Conservation (phyloP, 1,140 invertebrate genomes). For the Brachionus koreanus region DNA sequence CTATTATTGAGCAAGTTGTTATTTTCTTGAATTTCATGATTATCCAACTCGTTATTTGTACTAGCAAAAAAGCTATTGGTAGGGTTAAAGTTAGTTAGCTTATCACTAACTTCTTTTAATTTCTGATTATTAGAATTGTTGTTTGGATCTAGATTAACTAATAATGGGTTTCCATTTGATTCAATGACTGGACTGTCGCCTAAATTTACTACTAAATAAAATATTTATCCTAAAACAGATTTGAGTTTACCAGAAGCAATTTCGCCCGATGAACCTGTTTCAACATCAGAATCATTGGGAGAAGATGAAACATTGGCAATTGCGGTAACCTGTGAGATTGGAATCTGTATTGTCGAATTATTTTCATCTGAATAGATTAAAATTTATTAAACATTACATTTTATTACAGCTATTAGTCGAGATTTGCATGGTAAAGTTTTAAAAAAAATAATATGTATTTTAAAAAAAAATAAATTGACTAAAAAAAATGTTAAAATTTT, state of each 20-base stretch:
- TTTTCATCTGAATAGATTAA: neutral
- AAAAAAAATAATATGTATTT: too few relatives aligned
- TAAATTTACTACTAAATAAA: neutral
- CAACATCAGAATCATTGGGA: neutral
- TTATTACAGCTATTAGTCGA: too few relatives aligned
- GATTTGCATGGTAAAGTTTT: too few relatives aligned
- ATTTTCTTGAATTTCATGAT: neutral
- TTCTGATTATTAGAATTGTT: neutral
- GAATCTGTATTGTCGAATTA: conserved; percentile 2
- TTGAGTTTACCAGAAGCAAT: neutral
- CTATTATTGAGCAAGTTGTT: conserved; percentile 21
- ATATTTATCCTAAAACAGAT: neutral
- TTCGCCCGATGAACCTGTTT: neutral
- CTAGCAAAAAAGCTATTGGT: conserved; percentile 1
- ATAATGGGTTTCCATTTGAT: neutral
- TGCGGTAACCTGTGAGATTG: neutral
- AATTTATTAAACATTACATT: neutral
- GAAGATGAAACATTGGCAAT: neutral
- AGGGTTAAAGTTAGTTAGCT: neutral
- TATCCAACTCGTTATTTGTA: neutral
- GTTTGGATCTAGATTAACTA: neutral
- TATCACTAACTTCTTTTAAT: neutral
- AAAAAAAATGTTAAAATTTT: too few relatives aligned
- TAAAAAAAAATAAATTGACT: too few relatives aligned
- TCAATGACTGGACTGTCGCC: neutral